Percentiles rank a stretch among this genome's conserved stretches.
phyloP scores from a whole-genome alignment of 2,113 vertebrate genomes.

The Charina bottae region DNA sequence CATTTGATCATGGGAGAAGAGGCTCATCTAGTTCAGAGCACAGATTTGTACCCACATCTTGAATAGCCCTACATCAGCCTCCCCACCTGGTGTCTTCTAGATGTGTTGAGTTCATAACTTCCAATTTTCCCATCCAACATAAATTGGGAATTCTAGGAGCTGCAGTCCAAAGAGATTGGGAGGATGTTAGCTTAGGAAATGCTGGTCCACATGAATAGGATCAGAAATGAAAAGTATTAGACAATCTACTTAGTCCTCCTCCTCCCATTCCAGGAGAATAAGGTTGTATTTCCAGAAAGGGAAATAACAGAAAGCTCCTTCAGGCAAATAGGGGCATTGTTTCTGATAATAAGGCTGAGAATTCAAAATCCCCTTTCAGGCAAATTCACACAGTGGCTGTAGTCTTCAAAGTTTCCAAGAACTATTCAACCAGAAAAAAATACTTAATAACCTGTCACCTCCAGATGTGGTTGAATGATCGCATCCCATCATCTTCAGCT shows the following conservation, averaged over 20 bases:
- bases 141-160: neutral
- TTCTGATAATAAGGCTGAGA: neutral
- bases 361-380: neutral
- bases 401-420: neutral
- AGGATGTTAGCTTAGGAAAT: neutral
- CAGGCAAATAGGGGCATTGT: neutral
- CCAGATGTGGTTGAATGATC: neutral
- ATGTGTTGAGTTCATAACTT: neutral
- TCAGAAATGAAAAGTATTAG: neutral
- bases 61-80: neutral
- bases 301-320: neutral
- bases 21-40: neutral
- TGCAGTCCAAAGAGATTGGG: neutral
- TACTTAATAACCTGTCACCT: neutral
- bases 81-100: neutral
- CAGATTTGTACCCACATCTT: neutral
- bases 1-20: neutral
- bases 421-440: neutral
- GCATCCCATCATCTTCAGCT: neutral
- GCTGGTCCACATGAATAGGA: neutral
- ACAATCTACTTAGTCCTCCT: neutral
- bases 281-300: neutral
- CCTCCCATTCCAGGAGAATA: neutral
- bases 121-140: neutral
- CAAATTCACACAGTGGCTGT: neutral